Evolutionary conservation across 2,113 vertebrate genomes (phyloP).

Genomic region (Oncorhynchus mykiss): DNA sequence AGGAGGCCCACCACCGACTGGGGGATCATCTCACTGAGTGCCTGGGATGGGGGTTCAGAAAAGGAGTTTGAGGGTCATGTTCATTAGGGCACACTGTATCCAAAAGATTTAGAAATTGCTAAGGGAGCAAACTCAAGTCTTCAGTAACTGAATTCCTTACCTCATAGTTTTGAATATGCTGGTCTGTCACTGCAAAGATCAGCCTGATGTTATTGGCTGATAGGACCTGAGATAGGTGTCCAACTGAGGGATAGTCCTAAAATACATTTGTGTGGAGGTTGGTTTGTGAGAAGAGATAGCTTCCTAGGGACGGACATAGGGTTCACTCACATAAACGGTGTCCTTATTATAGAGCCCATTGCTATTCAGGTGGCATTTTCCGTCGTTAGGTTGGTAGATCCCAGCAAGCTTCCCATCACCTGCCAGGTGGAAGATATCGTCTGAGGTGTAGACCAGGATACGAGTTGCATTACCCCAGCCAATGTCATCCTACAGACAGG

Average conservation of each 20-base stretch:
- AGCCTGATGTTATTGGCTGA: constrained; percentile 81
- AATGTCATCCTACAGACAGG: constrained; percentile 68
- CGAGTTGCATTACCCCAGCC: constrained; percentile 82
- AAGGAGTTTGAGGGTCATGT: background rate
- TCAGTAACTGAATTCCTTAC: background rate
- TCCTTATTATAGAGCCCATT: constrained; percentile 58
- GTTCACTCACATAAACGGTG: background rate
- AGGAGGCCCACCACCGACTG: constrained; percentile 81
- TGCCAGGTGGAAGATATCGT: constrained; percentile 80
- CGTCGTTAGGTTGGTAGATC: constrained; percentile 80
- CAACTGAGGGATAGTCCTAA: constrained; percentile 83
- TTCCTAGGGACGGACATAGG: background rate
- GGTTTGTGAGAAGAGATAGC: too few species aligned
- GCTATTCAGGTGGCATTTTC: constrained; percentile 77
- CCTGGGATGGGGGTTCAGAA: constrained; percentile 58
- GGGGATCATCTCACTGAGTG: constrained; percentile 78
- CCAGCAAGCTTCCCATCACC: constrained; percentile 80
- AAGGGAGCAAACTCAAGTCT: background rate
- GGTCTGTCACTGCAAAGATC: constrained; percentile 82
- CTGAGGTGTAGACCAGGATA: constrained; percentile 78
- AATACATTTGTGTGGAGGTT: constrained; percentile 2
- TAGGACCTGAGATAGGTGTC: constrained; percentile 79
- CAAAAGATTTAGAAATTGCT: too few species aligned
- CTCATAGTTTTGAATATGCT: constrained; percentile 33
- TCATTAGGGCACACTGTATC: too few species aligned